phyloP scores from a whole-genome alignment of 2,888 invertebrate genomes.

The Bursaphelenchus okinawaensis region DNA sequence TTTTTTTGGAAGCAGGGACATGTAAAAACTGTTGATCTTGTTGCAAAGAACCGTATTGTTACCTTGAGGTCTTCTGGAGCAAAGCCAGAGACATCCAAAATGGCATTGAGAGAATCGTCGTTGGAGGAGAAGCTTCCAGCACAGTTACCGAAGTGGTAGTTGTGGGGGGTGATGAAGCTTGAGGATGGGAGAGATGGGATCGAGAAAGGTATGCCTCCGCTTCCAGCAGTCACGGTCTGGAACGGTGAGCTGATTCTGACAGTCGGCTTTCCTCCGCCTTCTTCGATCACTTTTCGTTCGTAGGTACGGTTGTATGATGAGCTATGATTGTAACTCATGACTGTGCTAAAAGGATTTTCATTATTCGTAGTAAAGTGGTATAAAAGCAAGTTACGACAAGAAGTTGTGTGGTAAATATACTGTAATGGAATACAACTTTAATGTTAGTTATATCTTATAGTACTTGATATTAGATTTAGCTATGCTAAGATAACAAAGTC shows the following conservation, averaged over 20 bases:
- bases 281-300: constrained; percentile 50
- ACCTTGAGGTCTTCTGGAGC: constrained; percentile 51
- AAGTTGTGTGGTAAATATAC: too few species aligned
- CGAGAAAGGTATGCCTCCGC: constrained; percentile 16
- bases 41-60: too few species aligned
- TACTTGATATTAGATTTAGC: too few species aligned
- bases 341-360: constrained; percentile 10
- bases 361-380: neutral
- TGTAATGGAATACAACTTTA: too few species aligned
- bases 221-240: constrained; percentile 25
- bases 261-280: constrained; percentile 18
- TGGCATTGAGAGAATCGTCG: constrained; percentile 44
- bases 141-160: constrained; percentile 37
- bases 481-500: too few species aligned
- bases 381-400: too few species aligned
- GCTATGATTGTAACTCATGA: constrained; percentile 46
- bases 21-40: too few species aligned
- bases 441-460: too few species aligned
- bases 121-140: constrained; percentile 39
- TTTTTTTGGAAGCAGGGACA: too few species aligned
- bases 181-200: constrained; percentile 12
- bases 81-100: constrained; percentile 45
- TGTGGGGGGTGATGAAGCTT: constrained; percentile 33
- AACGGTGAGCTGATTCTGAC: constrained; percentile 21
- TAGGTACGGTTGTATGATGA: constrained; percentile 53